Base-by-base conservation (phyloP, 1,140 invertebrate genomes). In the Tetramorium alpestre region DNA sequence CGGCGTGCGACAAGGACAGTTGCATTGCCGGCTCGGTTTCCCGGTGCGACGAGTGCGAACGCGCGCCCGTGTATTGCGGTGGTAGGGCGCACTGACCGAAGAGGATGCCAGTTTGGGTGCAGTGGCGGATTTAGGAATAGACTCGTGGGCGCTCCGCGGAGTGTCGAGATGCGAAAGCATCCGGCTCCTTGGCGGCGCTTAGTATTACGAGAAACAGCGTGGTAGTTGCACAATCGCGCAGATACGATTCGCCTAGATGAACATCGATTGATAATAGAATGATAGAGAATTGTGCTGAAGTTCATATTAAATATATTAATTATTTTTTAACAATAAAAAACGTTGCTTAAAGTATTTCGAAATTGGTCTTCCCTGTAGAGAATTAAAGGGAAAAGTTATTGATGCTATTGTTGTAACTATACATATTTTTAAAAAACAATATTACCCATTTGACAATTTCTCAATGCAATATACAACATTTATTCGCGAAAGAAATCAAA, bases 1-100 rank as follows among this genome's bases (percentile, higher is more conserved):
- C 86, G 76, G 56, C 80, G 82, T 89, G 89, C 89, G 80, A 91
- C 89, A 85, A 90, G 89, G 90, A 91, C 87, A 80, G 87, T 49
- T 64, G 58, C 65, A 47, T 44, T 28, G 64, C 76, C 69, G 44
- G 72, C 84, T 77, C 56, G 89, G 77, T 90, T 87, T 88, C 87
- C 89, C 87, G 85, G 80, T 90, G 87, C 89, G 88, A 75, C 90
- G 89, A 90, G 84, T 85, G 80, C 82, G 76, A 72, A 81, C 47
- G 47, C 44, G 49, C 49, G 62, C 3, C 13, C 47, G 62, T n/a
- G 33, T 56, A 22, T 10, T 51, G 54, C 64, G 25, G 47, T 65
- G 85, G 85, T 85, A 88, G 88, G 89, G 86, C 86, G 49, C 72
- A 65, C 67, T 80, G 77, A 73, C 77, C 84, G 85, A 67, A 54